phyloP scores from a whole-genome alignment of 2,888 invertebrate species.

The Macrophya alboannulata region DNA sequence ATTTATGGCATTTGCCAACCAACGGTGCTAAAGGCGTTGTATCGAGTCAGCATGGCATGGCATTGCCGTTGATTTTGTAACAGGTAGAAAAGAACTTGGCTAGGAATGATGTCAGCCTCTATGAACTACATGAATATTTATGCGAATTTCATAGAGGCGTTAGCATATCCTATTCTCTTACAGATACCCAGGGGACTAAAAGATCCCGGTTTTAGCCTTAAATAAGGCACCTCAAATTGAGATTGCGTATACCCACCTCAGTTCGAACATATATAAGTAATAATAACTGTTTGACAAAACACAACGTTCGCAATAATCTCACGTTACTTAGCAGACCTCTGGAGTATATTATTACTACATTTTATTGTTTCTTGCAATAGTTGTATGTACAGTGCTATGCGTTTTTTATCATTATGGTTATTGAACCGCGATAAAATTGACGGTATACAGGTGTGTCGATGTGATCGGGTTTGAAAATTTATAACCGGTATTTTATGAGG shows the following conservation, averaged over 20 bases:
- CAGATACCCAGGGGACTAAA: not conserved
- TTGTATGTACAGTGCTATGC: not conserved
- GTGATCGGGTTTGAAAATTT: not conserved
- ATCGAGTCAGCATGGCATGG: not conserved
- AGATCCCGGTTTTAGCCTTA: not conserved
- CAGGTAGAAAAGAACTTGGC: slow-evolving; percentile 19
- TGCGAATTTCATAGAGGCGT: slow-evolving; percentile 5
- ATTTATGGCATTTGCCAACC: not conserved
- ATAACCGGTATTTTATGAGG: not conserved
- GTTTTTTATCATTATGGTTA: not conserved
- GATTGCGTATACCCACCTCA: not conserved
- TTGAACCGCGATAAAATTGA: not conserved
- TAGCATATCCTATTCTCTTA: not conserved
- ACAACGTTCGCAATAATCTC: not conserved
- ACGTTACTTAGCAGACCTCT: not conserved
- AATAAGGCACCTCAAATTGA: not conserved
- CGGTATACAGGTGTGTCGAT: not conserved
- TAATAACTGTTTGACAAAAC: not conserved
- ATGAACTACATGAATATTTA: not conserved
- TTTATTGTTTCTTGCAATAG: slow-evolving; percentile 8
- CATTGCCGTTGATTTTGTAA: slow-evolving; percentile 2
- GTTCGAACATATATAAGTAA: not conserved
- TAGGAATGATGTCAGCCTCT: slow-evolving; percentile 40
- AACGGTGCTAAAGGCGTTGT: slow-evolving; percentile 14
- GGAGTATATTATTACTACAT: not conserved